phyloP scores from a whole-genome alignment of 2,888 invertebrate genomes.

The Emmelina monodactyla region DNA sequence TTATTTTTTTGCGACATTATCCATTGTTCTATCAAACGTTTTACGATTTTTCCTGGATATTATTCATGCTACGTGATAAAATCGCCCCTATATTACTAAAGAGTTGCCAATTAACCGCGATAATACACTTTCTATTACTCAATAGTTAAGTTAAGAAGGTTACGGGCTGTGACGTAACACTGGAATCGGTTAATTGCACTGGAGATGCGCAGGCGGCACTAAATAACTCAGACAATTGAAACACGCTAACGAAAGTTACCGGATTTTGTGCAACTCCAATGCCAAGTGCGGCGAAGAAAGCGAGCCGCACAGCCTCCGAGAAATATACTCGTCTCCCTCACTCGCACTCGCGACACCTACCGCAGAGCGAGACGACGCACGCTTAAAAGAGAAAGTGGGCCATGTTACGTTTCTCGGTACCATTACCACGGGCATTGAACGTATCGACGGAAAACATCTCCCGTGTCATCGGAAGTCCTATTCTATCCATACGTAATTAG shows the following conservation, averaged over 20 bases:
- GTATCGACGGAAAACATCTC: constrained; percentile 47
- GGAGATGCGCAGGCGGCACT: constrained; percentile 23
- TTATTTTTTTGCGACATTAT: no score
- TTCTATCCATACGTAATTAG: constrained; percentile 15
- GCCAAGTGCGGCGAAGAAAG: constrained; percentile 65
- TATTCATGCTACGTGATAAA: no score
- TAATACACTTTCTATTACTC: no score
- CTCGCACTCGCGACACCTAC: constrained; percentile 21
- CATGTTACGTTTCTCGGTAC: constrained; percentile 62
- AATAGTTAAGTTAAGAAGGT: no score
- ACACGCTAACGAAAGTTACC: constrained; percentile 55
- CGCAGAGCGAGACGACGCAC: constrained; percentile 47
- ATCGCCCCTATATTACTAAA: no score
- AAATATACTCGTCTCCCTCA: constrained; percentile 44
- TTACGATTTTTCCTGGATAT: no score
- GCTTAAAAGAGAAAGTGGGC: constrained; percentile 67
- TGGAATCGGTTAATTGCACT: constrained; percentile 38
- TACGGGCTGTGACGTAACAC: constrained; percentile 36
- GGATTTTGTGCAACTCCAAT: constrained; percentile 57
- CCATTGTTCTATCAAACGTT: no score
- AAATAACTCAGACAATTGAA: constrained; percentile 4
- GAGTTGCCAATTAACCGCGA: no score
- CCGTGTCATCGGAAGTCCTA: constrained; percentile 16
- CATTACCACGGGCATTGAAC: constrained; percentile 62
- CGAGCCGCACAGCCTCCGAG: constrained; percentile 47